Base-by-base conservation (phyloP, 2,797 vertebrate genomes). In the Parauchenoglanis ngamensis region DNA sequence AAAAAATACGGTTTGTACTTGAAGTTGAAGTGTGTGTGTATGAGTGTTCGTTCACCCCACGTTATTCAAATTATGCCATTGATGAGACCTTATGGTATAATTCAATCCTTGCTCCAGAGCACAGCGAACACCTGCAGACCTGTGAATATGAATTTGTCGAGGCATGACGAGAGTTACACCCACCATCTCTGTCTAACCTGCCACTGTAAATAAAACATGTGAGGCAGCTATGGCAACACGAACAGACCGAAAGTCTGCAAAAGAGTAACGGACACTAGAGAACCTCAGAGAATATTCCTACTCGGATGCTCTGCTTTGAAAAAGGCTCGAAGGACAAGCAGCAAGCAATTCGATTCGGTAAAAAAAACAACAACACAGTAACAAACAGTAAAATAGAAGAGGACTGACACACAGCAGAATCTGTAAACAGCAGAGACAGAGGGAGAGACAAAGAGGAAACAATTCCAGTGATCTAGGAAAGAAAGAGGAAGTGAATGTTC, bases 201-300 rank as follows among this genome's bases (percentile, higher is more conserved):
- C 67, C 57, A 56, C 73, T 85, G 72, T 59, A n/a, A 90, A 89
- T 63, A 61, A 78, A 77, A 25, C 67, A 70, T 86, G 73, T 35
- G 59, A 63, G 76, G 85, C 44, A 85, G 82, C 61, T 77, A 89
- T 75, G 79, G 87, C 75, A 84, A 86, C 89, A 49, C 8, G 19
- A 73, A 83, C 46, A n/a, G 65, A 78, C 73, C 21, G 57, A 54
- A 78, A 54, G 59, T 87, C 81, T 35, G 52, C 72, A 12, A 54
- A 52, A 67, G 28, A 76, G 35, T 46, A 25, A 7, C 35, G 0
- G 49, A 46, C 21, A 84, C 52, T 57, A 49, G 3, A 72, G 21
- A 85, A 68, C 23, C 23, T 63, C 44, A 17, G 44, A 11, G 44
- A 88, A n/a, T 63, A 86, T 86, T 83, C 67, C 44, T 65, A 87